These are phyloP conservation scores for Cossypha heuglini DNA, from an alignment of 2,797 vertebrate species.

Conservation along the genomic window DNA sequence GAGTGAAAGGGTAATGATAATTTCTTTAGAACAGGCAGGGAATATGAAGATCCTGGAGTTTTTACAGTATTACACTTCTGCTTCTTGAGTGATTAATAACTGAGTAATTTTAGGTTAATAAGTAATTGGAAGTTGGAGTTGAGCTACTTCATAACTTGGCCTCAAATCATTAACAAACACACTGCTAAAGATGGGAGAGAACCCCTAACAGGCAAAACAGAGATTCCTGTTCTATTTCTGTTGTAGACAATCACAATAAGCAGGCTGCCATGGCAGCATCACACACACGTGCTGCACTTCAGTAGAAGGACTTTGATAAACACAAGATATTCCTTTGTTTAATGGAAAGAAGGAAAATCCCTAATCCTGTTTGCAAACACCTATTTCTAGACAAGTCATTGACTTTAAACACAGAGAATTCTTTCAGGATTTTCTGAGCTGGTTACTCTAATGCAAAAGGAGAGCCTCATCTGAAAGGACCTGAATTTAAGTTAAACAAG, in stretches of 20 bases:
- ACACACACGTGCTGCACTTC: not conserved
- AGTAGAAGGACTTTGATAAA: not conserved
- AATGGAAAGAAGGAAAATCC: not conserved
- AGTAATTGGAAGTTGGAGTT: not conserved
- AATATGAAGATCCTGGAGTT: not conserved
- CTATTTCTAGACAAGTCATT: not conserved
- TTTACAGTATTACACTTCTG: not conserved
- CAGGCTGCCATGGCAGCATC: not conserved
- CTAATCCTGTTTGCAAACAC: not conserved
- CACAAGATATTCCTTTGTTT: not conserved
- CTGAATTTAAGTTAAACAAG: not conserved
- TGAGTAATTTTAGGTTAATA: not conserved
- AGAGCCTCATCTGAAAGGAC: not conserved
- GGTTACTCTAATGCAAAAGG: not conserved
- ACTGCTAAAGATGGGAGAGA: not conserved
- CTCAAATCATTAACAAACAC: not conserved
- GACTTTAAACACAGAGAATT: not conserved
- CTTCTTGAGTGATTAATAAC: not conserved
- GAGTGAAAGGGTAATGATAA: not conserved
- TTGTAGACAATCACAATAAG: fast-evolving
- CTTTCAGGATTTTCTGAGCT: not conserved
- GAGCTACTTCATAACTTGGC: not conserved
- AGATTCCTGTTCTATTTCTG: not conserved
- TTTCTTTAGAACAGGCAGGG: not conserved
- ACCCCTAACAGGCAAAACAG: fast-evolving